Evolutionary conservation across 1,140 invertebrate species (phyloP).

Genomic region (Archegozetes longisetosus): DNA sequence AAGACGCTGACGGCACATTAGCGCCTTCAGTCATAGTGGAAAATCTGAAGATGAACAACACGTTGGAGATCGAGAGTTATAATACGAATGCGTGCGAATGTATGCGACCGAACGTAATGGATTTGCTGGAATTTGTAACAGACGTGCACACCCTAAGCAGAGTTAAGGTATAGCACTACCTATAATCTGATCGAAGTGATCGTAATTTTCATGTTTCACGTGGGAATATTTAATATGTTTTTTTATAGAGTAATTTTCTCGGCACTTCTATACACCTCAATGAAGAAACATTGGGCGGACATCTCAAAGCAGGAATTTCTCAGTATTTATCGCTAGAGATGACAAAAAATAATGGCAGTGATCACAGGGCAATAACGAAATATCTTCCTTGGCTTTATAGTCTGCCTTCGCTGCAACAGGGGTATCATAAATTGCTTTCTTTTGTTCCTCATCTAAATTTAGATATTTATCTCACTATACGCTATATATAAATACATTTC

Average conservation of each 20-base stretch:
- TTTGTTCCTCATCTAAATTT: too few species aligned
- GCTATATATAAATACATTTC: too few species aligned
- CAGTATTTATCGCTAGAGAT: conserved; percentile 90
- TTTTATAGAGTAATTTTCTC: conserved; percentile 56
- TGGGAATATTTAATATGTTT: conserved; percentile 13
- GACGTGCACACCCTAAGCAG: conserved; percentile 93
- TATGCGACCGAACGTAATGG: conserved; percentile 74
- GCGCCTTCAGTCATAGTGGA: conserved; percentile 43
- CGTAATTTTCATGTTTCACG: too few species aligned
- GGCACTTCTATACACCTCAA: conserved; percentile 59
- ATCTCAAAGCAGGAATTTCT: conserved; percentile 83
- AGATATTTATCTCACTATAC: background rate
- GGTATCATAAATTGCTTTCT: conserved; percentile 37
- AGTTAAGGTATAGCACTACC: conserved; percentile 83
- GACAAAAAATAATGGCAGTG: conserved; percentile 62
- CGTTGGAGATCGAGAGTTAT: conserved; percentile 11
- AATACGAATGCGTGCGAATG: conserved; percentile 81
- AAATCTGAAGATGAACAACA: conserved; percentile 17
- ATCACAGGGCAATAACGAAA: conserved; percentile 60
- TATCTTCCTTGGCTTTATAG: conserved; percentile 86
- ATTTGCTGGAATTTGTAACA: conserved; percentile 84
- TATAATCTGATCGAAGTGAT: too few species aligned
- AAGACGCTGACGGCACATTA: conserved; percentile 62
- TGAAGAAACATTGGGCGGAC: conserved; percentile 83
- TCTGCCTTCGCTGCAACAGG: conserved; percentile 66